phyloP scores from a whole-genome alignment of 2,888 invertebrate species.

The Calameuta idolon region DNA sequence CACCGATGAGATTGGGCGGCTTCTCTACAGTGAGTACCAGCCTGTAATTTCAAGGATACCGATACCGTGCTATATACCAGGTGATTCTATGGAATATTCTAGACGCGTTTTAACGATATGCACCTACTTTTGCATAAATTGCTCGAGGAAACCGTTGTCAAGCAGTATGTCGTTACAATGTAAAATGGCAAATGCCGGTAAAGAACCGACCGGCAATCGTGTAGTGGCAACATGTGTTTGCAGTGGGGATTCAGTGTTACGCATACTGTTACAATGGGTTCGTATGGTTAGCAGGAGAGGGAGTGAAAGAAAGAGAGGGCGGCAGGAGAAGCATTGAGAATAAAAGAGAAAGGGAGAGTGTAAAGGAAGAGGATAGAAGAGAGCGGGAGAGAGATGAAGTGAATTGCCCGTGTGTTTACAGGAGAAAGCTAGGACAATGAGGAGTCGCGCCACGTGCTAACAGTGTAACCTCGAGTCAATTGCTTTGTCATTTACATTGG shows the following conservation, averaged over 20 bases:
- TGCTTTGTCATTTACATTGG: neutral
- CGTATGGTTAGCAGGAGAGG: neutral
- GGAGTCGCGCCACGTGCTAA: constrained; percentile 50
- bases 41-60: neutral
- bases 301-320: constrained; percentile 7
- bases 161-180: neutral
- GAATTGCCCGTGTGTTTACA: neutral
- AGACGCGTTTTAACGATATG: neutral
- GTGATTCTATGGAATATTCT: neutral
- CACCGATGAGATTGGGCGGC: neutral
- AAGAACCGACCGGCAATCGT: neutral
- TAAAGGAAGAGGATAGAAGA: constrained; percentile 22
- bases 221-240: neutral
- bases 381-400: constrained; percentile 24
- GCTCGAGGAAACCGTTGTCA: neutral
- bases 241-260: neutral
- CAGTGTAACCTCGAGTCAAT: neutral
- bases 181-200: neutral
- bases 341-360: constrained; percentile 8
- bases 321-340: neutral
- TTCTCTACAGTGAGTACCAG: neutral
- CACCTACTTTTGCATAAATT: neutral
- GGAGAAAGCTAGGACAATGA: constrained; percentile 26
- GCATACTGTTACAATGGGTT: neutral
- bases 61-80: neutral